These are phyloP conservation scores for Litoditis marina DNA, from an alignment of 2,888 invertebrate genomes.

Conservation along the genomic window DNA sequence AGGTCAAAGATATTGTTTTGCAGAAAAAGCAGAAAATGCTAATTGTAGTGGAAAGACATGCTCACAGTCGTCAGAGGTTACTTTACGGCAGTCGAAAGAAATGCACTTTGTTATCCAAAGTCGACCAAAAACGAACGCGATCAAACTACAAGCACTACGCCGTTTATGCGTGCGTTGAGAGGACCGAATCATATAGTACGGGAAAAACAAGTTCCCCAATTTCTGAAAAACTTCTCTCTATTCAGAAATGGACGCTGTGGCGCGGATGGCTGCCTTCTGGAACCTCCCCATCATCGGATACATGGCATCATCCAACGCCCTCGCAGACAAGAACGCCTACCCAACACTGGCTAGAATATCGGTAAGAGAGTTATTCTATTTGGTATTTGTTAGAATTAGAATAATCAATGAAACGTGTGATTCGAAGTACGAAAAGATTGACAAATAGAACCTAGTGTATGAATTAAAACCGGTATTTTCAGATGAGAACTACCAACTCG, in stretches of 20 bases:
- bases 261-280: conserved; percentile 59
- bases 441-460: no score
- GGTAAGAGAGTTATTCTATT: conserved; percentile 14
- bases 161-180: no score
- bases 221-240: not conserved
- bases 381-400: not conserved
- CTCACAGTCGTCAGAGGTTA: no score
- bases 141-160: no score
- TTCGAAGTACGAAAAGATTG: no score
- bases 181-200: no score
- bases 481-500: conserved; percentile 50
- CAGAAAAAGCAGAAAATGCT: not conserved
- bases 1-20: no score
- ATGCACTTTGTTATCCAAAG: no score
- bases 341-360: conserved; percentile 40
- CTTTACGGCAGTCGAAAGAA: no score
- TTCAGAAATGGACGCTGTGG: conserved; percentile 57
- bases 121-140: no score
- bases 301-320: conserved; percentile 50
- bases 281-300: conserved; percentile 58
- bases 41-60: not conserved
- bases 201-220: no score
- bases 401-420: no score
- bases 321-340: conserved; percentile 47
- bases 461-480: not conserved